A percentile compares a stretch with the other conserved stretches of the same genome.
Conservation (phyloP, 2,797 vertebrate genomes). For the Macroramphosus scolopax region DNA sequence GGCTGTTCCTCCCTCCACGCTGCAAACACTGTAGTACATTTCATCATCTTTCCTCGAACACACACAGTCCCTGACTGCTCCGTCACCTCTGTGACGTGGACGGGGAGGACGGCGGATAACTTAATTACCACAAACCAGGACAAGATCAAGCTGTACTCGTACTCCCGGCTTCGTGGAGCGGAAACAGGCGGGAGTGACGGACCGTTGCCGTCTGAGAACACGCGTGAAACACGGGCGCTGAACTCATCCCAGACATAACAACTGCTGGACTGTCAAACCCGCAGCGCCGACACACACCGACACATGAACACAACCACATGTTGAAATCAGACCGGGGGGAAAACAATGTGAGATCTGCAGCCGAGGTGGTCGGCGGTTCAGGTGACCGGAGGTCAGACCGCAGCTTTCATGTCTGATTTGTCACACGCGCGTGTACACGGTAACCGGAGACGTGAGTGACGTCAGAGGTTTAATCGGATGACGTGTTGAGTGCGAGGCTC, state of each 20-base stretch:
- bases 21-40: conserved; percentile 29
- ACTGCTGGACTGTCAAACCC: conserved; percentile 10
- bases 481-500: too few relatives aligned
- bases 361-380: conserved; percentile 21
- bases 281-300: conserved; percentile 39
- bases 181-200: too few relatives aligned
- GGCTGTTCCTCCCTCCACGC: conserved; percentile 30
- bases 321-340: conserved; percentile 3
- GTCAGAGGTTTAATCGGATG: conserved; percentile 22
- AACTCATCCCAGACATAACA: conserved; percentile 43
- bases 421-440: conserved; percentile 34
- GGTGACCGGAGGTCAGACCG: conserved; percentile 23
- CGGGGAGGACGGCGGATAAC: conserved; percentile 25
- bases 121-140: conserved; percentile 25
- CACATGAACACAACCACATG: conserved; percentile 61
- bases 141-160: conserved; percentile 40
- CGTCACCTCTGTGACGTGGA: conserved; percentile 33
- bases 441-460: conserved; percentile 20
- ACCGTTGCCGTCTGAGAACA: too few relatives aligned
- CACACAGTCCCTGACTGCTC: conserved; percentile 3
- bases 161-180: too few relatives aligned
- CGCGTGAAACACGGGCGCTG: conserved; percentile 5
- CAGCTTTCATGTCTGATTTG: conserved; percentile 53
- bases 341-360: conserved; percentile 16
- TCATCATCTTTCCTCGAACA: conserved; percentile 18